phyloP scores from a whole-genome alignment of 2,888 invertebrate species.

The Notocelia uddmanniana region DNA sequence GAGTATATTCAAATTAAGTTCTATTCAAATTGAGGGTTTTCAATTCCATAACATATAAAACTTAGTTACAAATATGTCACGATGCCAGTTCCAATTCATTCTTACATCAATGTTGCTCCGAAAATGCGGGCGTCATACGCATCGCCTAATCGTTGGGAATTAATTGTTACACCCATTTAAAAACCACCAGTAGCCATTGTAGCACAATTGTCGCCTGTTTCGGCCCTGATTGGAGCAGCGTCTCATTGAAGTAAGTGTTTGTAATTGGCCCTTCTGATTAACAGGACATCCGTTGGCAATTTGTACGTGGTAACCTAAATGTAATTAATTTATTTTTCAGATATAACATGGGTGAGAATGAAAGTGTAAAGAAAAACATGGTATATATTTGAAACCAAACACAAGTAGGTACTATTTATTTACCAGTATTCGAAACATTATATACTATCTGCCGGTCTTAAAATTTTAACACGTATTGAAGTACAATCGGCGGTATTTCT shows the following conservation, averaged over 20 bases:
- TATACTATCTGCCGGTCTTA: too few species aligned
- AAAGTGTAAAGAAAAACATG: too few species aligned
- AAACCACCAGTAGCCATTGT: conserved; percentile 80
- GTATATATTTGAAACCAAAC: too few species aligned
- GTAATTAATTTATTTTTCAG: neutral
- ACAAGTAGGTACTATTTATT: too few species aligned
- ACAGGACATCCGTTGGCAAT: neutral
- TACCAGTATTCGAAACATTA: too few species aligned
- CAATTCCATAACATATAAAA: too few species aligned
- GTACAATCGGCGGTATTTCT: too few species aligned
- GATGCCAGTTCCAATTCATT: conserved; percentile 40
- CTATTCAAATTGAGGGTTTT: too few species aligned
- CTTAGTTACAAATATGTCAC: neutral
- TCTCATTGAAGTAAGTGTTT: conserved; percentile 65
- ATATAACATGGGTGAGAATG: too few species aligned
- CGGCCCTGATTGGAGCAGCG: conserved; percentile 75
- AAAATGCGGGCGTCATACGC: conserved; percentile 81
- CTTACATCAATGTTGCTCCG: conserved; percentile 61
- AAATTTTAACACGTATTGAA: too few species aligned
- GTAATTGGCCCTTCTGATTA: conserved; percentile 46
- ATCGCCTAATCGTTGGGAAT: conserved; percentile 82
- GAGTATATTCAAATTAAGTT: too few species aligned
- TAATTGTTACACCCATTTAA: conserved; percentile 86
- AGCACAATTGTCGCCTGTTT: conserved; percentile 76
- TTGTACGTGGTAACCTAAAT: neutral